These are phyloP conservation scores for Taphrorychus bicolor DNA, from an alignment of 2,888 invertebrate genomes.

Conservation along the genomic window DNA sequence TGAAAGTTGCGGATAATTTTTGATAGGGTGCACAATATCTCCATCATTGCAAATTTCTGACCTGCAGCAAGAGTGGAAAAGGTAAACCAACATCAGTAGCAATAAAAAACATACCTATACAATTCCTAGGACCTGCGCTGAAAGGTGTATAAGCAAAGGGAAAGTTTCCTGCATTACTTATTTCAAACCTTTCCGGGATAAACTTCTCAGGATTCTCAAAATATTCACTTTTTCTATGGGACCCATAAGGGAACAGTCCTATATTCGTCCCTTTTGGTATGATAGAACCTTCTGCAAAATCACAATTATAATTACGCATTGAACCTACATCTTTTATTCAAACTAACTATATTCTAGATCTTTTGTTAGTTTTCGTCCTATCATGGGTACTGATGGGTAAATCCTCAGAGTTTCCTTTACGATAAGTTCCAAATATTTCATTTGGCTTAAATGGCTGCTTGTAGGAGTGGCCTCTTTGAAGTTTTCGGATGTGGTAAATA, in stretches of 20 bases:
- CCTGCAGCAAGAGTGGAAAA: conserved; percentile 32
- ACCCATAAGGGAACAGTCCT: conserved; percentile 12
- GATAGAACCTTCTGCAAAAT: conserved; percentile 27
- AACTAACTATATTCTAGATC: conserved; percentile 40
- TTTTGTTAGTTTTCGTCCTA: conserved; percentile 44
- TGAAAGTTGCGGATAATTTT: conserved; percentile 63
- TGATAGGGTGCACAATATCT: conserved; percentile 64
- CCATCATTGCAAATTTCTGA: conserved; percentile 63
- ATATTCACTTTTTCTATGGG: conserved; percentile 31
- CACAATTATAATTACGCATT: not conserved
- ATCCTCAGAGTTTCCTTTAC: conserved; percentile 52
- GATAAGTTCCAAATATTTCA: conserved; percentile 54
- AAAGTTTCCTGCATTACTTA: not conserved
- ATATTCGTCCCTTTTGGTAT: conserved; percentile 19
- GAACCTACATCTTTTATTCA: not conserved
- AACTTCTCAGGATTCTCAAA: conserved; percentile 39
- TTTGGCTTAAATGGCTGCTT: conserved; percentile 49
- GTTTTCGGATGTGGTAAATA: conserved; percentile 50
- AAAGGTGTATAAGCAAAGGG: conserved; percentile 41
- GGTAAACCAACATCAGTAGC: no score
- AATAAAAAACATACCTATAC: conserved; percentile 38
- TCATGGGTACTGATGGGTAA: conserved; percentile 52
- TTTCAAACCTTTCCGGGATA: conserved; percentile 39
- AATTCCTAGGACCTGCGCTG: conserved; percentile 42
- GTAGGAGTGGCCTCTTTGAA: conserved; percentile 41